Conservation (phyloP, 2,113 vertebrate genomes). For the Ceratotherium simum region DNA sequence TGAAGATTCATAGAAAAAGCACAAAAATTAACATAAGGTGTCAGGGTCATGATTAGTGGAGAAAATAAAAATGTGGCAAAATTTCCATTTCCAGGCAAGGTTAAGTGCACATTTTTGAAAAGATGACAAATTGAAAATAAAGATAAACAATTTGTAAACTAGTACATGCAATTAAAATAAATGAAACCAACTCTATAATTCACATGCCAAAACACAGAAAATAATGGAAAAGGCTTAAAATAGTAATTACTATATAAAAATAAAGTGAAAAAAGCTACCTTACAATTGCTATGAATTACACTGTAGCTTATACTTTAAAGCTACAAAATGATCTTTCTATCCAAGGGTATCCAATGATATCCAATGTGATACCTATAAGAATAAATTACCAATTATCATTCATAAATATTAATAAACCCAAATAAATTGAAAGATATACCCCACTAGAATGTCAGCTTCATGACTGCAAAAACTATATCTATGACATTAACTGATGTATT, state of each 20-base stretch:
- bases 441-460: neutral
- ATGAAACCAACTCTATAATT: neutral
- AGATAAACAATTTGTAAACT: neutral
- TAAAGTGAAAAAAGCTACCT: neutral
- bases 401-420: neutral
- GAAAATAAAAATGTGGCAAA: slow-evolving; percentile 6
- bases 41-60: neutral
- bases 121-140: slow-evolving; percentile 7
- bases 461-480: neutral
- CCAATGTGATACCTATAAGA: neutral
- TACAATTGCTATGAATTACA: neutral
- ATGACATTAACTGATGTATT: neutral
- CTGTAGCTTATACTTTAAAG: neutral
- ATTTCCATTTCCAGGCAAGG: neutral
- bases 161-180: neutral
- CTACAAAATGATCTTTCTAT: neutral
- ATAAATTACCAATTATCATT: neutral
- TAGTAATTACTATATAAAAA: neutral
- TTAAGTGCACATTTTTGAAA: neutral
- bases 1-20: neutral
- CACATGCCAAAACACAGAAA: neutral
- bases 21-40: neutral
- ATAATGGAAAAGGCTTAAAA: neutral
- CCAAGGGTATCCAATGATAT: neutral
- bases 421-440: neutral